Evolutionary conservation across 2,888 invertebrate genomes (phyloP), one percentile per base, ranked within the genome.

Genomic region (Eupithecia tripunctaria): DNA sequence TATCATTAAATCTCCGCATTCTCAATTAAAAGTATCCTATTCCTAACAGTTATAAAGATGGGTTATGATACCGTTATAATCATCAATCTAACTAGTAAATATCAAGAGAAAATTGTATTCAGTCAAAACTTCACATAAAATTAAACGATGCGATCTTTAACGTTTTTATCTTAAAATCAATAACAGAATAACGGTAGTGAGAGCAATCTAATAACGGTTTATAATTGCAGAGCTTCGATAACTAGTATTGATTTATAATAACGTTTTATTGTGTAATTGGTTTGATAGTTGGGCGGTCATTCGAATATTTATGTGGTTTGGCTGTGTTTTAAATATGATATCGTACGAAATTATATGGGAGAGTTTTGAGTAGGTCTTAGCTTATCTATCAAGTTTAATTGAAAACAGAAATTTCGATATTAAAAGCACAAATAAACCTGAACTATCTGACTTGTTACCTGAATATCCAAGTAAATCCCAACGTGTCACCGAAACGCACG

Each of bases 141-240:
- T 18, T 56, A 62, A 76, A 56, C 72, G 67, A 67, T 64, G 18
- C 38, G 41, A 62, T 70, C 41, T 59, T 38, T 63, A 47, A 41
- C 32, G 41, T 38, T n/a, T 43, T 36, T 12, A 56, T 47, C 36
- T 64, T 38, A 69, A 74, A 63, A 71, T 68, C 27, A 62, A 65
- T 70, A 70, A 43, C 63, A 36, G 51, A 60, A 65, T 66, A 66
- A 68, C 73, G 72, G 73, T 76, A 72, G 25, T 64, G 43, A 12
- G 63, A 51, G 56, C 15, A 7, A 56, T 68, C 10, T 43, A 64
- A 66, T 76, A 79, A 79, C 78, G 78, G 78, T 70, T 67, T 78
- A 77, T 79, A 76, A 79, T 76, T 76, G 72, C 76, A 77, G 74
- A 70, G 75, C 75, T n/a, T 71, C 68, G 29, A 60, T 60, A 29